Conservation (phyloP, 2,113 vertebrate species). For the Saccopteryx leptura region DNA sequence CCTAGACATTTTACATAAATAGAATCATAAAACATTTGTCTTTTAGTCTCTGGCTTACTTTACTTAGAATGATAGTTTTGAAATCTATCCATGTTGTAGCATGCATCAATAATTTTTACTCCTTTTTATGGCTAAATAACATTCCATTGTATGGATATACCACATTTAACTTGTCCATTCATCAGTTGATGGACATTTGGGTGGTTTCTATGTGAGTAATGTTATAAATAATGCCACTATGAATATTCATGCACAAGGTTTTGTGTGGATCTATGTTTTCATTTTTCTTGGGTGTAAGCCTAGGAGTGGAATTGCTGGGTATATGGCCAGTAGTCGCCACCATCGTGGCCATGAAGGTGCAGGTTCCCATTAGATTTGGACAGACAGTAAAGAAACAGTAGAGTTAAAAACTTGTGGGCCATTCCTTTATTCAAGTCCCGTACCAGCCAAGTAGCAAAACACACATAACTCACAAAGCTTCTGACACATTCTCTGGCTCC, state of each 20-base stretch:
- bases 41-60: not conserved
- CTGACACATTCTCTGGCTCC: too few species aligned
- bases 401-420: too few species aligned
- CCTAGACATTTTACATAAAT: not conserved
- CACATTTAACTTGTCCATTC: constrained; percentile 25
- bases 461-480: too few species aligned
- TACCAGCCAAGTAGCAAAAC: too few species aligned
- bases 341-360: too few species aligned
- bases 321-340: too few species aligned
- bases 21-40: not conserved
- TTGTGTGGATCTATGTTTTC: not conserved
- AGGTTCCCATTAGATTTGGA: too few species aligned
- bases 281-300: not conserved
- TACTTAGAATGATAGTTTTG: not conserved
- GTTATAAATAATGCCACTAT: not conserved
- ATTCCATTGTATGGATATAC: not conserved
- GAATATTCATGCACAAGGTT: not conserved
- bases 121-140: not conserved
- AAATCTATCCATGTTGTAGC: not conserved
- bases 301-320: not conserved
- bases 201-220: not conserved
- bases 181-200: not conserved
- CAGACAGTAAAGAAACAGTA: too few species aligned
- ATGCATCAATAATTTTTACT: not conserved
- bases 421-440: too few species aligned